A percentile compares a stretch with the other conserved stretches of the same genome.
Evolutionary conservation across 1,140 invertebrate species (phyloP).

Genomic region (Danaus plexippus): DNA sequence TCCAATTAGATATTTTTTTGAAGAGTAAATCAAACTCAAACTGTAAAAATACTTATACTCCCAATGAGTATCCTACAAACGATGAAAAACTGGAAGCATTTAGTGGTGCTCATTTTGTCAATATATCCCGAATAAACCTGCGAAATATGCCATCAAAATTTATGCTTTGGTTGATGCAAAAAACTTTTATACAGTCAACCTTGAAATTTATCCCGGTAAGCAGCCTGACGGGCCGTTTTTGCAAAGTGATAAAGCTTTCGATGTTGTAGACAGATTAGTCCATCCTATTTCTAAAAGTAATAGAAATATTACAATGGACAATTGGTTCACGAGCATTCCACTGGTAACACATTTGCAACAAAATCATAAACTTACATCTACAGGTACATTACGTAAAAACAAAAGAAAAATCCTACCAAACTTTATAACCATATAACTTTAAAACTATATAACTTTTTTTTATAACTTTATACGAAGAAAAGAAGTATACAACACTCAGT

Average conservation of each 20-base stretch:
- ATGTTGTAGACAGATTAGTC: constrained; percentile 19
- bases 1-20: too few relatives aligned
- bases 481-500: constrained; percentile 15
- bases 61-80: too few relatives aligned
- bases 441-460: too few relatives aligned
- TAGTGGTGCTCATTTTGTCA: too few relatives aligned
- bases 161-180: constrained; percentile 37
- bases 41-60: too few relatives aligned
- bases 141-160: constrained; percentile 66
- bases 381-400: constrained; percentile 64
- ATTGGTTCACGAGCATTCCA: constrained; percentile 26
- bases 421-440: too few relatives aligned
- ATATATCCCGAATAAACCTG: constrained; percentile 57
- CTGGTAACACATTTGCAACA: constrained; percentile 32
- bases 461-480: too few relatives aligned
- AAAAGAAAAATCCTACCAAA: constrained; percentile 46
- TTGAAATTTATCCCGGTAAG: constrained; percentile 31
- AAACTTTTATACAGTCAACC: constrained; percentile 29
- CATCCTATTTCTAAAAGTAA: constrained; percentile 25
- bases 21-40: too few relatives aligned
- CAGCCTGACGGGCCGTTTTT: constrained; percentile 16
- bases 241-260: not conserved
- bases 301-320: constrained; percentile 22
- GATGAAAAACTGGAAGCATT: too few relatives aligned
- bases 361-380: constrained; percentile 32